Base-by-base conservation (phyloP, 2,888 invertebrate species). In the Nymphalis polychloros region DNA sequence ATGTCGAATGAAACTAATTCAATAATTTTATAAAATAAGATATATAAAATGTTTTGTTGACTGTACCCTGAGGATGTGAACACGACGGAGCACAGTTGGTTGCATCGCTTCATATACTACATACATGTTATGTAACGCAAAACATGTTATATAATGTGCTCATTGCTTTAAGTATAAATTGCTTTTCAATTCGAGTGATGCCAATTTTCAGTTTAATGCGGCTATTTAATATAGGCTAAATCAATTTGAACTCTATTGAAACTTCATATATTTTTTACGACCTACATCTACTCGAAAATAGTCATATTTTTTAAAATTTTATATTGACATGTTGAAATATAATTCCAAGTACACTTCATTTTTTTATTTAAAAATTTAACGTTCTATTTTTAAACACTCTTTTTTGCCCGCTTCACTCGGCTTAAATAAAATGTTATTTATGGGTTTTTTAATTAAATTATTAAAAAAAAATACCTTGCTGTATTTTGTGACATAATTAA, bases 151-250 rank as follows among this genome's bases (percentile, higher is more conserved):
- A 49, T 53, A 67, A 67, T 49, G 57, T 27, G 10, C 50, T 48
- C 52, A 49, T 49, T 19, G 57, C 57, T 65, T 35, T 64, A 55
- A 62, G 59, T 52, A 49, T 62, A 71, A 71, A 68, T 71, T 65
- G 71, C 65, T 65, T 71, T 68, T 63, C 64, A 62, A 68, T 71
- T 46, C 55, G 50, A 31, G 31, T 63, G 47, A 52, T 68, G 68
- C 67, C 62, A 62, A 55, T 53, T 57, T 35, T 57, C 31, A 47
- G 31, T 53, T 60, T 52, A 35, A 31, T 55, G 27, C n/a, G 27
- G 53, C 65, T 52, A 59, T 59, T 65, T 65, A 59, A 59, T 64
- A 59, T 19, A 31, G 57, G 35, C 31, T 35, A 53, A 53, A 53
- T 35, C 1, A 57, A 35, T 8, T 57, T 19, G 35, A 57, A 35